These are phyloP conservation scores for Sinonovacula constricta DNA, from an alignment of 1,140 invertebrate species.

Conservation along the genomic window DNA sequence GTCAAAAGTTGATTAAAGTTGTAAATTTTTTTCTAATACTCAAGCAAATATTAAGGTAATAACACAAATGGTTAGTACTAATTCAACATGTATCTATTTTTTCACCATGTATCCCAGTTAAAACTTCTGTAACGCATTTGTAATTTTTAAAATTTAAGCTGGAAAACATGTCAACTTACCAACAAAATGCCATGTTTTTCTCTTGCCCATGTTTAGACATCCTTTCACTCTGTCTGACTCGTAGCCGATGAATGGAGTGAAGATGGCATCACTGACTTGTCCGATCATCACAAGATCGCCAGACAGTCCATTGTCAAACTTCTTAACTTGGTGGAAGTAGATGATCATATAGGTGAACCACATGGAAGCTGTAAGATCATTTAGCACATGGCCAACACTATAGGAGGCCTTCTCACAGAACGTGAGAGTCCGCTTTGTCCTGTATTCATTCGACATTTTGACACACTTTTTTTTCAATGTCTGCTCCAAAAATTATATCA, in stretches of 20 bases:
- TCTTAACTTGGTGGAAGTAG: slow-evolving; percentile 90
- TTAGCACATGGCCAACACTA: slow-evolving; percentile 92
- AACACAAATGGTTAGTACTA: too few relatives aligned
- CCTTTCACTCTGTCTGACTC: slow-evolving; percentile 88
- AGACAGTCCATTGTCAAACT: slow-evolving; percentile 86
- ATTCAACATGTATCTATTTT: too few relatives aligned
- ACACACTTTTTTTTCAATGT: too few relatives aligned
- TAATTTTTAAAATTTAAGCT: too few relatives aligned
- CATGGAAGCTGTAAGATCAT: slow-evolving; percentile 97
- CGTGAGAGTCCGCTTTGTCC: slow-evolving; percentile 15
- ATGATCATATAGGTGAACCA: slow-evolving; percentile 99
- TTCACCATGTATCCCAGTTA: too few relatives aligned
- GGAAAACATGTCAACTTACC: too few relatives aligned
- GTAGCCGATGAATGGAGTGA: slow-evolving; percentile 93
- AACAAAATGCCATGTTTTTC: slow-evolving; percentile 95
- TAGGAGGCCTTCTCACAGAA: slow-evolving; percentile 80
- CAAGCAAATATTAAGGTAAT: too few relatives aligned
- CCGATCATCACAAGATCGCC: slow-evolving; percentile 81
- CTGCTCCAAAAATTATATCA: too few relatives aligned
- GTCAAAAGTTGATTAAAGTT: too few relatives aligned
- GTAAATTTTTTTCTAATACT: too few relatives aligned
- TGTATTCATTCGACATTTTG: too few relatives aligned
- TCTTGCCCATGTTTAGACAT: slow-evolving; percentile 86
- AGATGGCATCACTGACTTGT: slow-evolving; percentile 89
- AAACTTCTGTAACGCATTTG: too few relatives aligned